phyloP scores from a whole-genome alignment of 2,797 vertebrate species.

The Triplophysa bombifrons region DNA sequence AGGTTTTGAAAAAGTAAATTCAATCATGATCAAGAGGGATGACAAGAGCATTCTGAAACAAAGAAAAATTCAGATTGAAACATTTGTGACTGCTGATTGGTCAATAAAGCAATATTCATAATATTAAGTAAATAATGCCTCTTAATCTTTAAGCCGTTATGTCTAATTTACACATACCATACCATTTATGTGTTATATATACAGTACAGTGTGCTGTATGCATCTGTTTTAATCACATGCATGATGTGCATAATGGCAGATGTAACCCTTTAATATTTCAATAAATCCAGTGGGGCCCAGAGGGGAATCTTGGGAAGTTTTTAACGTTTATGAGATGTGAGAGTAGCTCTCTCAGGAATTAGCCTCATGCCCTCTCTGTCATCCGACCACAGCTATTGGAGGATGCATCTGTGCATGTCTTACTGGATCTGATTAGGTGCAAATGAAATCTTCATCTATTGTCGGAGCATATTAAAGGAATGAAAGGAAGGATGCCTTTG shows the following conservation, averaged over 20 bases:
- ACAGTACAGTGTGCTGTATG: background rate
- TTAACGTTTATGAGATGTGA: slow-evolving; percentile 76
- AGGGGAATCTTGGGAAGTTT: slow-evolving; percentile 35
- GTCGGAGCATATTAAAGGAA: slow-evolving; percentile 72
- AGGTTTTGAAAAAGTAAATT: too few relatives aligned
- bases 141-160: background rate
- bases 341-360: slow-evolving; percentile 71
- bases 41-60: too few relatives aligned
- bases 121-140: background rate
- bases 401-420: slow-evolving; percentile 76
- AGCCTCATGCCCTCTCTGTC: slow-evolving; percentile 64
- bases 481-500: slow-evolving; percentile 49
- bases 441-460: slow-evolving; percentile 83
- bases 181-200: background rate
- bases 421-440: slow-evolving; percentile 82
- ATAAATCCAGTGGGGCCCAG: slow-evolving; percentile 30
- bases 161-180: background rate
- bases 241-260: slow-evolving; percentile 31
- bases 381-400: slow-evolving; percentile 52
- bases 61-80: too few relatives aligned
- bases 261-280: slow-evolving; percentile 46
- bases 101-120: background rate
- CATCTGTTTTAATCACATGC: slow-evolving; percentile 46
- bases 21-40: too few relatives aligned
- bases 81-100: too few relatives aligned